Evolutionary conservation across 2,888 invertebrate species (phyloP).

Genomic region (Alcis repandata): DNA sequence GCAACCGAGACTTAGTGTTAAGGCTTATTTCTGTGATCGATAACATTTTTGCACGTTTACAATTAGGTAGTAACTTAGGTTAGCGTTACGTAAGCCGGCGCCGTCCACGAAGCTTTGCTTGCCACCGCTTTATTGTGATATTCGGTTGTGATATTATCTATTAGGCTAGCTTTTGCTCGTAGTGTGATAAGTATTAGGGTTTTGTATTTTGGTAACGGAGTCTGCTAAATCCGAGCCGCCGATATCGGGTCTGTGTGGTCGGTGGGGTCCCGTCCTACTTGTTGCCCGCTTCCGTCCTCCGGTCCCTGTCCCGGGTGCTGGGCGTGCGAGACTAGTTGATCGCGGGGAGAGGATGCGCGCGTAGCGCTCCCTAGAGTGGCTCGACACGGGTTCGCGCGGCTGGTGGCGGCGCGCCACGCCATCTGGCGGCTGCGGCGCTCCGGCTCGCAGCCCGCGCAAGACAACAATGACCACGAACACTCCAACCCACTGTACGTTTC

Average conservation of each 20-base stretch:
- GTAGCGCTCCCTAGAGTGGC: conserved; percentile 86
- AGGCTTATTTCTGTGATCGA: conserved; percentile 85
- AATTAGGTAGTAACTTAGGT: conserved; percentile 73
- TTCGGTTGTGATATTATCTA: conserved; percentile 83
- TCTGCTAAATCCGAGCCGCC: conserved; percentile 61
- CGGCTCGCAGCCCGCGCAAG: conserved; percentile 83
- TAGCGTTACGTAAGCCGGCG: conserved; percentile 84
- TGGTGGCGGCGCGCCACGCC: conserved; percentile 91
- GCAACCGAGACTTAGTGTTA: conserved; percentile 76
- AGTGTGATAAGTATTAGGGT: conserved; percentile 55
- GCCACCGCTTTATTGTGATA: conserved; percentile 84
- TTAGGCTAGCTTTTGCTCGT: conserved; percentile 83
- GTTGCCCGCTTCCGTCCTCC: conserved; percentile 61
- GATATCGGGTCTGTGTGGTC: conserved; percentile 56
- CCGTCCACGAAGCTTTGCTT: conserved; percentile 86
- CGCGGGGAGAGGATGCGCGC: conserved; percentile 75
- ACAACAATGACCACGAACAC: conserved; percentile 84
- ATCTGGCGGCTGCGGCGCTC: conserved; percentile 89
- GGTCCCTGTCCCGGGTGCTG: conserved; percentile 55
- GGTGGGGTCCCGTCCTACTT: conserved; percentile 60
- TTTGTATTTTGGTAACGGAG: conserved; percentile 59
- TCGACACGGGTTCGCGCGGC: conserved; percentile 90
- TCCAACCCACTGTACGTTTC: conserved; percentile 86
- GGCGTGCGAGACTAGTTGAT: conserved; percentile 66
- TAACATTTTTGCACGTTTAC: conserved; percentile 82